Percentiles rank a stretch among this genome's conserved stretches.
phyloP scores from a whole-genome alignment of 1,140 invertebrate genomes.

The Nephotettix cincticeps region DNA sequence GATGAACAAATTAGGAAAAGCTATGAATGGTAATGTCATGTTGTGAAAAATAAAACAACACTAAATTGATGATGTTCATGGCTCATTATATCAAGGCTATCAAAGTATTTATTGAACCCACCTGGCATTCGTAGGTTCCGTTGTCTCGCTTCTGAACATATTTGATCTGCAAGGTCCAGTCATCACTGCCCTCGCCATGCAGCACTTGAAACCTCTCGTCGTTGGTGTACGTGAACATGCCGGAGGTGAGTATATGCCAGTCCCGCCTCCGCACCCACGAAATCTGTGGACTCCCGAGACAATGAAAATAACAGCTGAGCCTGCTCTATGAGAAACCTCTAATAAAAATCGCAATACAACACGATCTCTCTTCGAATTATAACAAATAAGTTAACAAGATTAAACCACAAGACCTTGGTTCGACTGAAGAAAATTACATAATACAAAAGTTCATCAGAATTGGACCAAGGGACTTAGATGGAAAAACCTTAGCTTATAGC shows the following conservation, averaged over 20 bases:
- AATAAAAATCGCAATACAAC: too few relatives aligned
- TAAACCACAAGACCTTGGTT: too few relatives aligned
- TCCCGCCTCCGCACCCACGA: constrained; percentile 88
- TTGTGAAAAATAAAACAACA: neutral
- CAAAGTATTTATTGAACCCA: constrained; percentile 50
- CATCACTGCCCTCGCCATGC: constrained; percentile 71
- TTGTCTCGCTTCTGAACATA: constrained; percentile 89
- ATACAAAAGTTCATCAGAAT: too few relatives aligned
- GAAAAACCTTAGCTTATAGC: too few relatives aligned
- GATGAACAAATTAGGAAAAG: neutral
- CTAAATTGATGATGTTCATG: neutral
- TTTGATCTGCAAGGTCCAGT: constrained; percentile 93
- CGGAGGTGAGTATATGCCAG: constrained; percentile 90
- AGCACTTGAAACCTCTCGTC: constrained; percentile 85
- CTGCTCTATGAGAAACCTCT: too few relatives aligned
- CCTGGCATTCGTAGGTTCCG: constrained; percentile 94
- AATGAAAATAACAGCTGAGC: too few relatives aligned
- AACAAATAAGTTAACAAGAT: too few relatives aligned
- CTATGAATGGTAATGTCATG: neutral
- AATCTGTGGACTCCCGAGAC: constrained; percentile 70
- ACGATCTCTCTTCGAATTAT: too few relatives aligned
- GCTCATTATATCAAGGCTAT: neutral
- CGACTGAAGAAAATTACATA: too few relatives aligned
- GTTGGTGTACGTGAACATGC: constrained; percentile 86
- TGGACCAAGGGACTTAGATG: too few relatives aligned